Percentiles rank a stretch among this genome's conserved stretches.
These are phyloP conservation scores for Paguma larvata DNA, from an alignment of 2,797 vertebrate genomes.

Conservation along the genomic window DNA sequence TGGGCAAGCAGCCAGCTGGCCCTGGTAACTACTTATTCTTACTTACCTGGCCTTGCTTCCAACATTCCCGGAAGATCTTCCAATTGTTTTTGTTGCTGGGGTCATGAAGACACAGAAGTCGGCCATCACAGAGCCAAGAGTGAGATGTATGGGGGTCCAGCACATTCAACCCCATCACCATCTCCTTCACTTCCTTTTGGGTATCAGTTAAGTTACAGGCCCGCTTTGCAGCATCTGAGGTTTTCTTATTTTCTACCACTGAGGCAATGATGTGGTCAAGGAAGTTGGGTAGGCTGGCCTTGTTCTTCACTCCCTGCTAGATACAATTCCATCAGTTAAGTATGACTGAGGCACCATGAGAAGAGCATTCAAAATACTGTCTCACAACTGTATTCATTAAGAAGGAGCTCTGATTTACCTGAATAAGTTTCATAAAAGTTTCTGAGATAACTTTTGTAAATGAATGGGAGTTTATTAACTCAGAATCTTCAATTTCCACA, in stretches of 20 bases:
- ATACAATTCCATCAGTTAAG: constrained; percentile 76
- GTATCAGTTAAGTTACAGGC: constrained; percentile 89
- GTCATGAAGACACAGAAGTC: constrained; percentile 98
- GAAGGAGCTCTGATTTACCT: constrained; percentile 43
- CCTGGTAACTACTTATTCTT: background rate
- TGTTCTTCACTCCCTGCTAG: constrained; percentile 95
- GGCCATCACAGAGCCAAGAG: constrained; percentile 99
- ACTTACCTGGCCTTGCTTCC: constrained; percentile 99
- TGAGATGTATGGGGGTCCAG: constrained; percentile 99
- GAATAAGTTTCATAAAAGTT: constrained; percentile 36
- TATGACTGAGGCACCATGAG: constrained; percentile 43
- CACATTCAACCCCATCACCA: constrained; percentile 97
- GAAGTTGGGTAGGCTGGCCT: constrained; percentile 98
- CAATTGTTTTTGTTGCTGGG: constrained; percentile 99
- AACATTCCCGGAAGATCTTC: constrained; percentile 99
- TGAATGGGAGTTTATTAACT: background rate
- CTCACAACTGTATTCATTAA: background rate
- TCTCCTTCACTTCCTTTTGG: constrained; percentile 91
- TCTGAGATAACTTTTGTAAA: constrained; percentile 35
- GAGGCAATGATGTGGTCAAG: constrained; percentile 99
- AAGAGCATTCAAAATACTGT: constrained; percentile 3
- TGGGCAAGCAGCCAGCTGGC: background rate
- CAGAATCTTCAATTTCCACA: constrained; percentile 21
- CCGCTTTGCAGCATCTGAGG: constrained; percentile 94
- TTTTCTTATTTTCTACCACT: constrained; percentile 99